Base-by-base conservation (phyloP, 2,888 invertebrate species). In the Campopleginae sp. region DNA sequence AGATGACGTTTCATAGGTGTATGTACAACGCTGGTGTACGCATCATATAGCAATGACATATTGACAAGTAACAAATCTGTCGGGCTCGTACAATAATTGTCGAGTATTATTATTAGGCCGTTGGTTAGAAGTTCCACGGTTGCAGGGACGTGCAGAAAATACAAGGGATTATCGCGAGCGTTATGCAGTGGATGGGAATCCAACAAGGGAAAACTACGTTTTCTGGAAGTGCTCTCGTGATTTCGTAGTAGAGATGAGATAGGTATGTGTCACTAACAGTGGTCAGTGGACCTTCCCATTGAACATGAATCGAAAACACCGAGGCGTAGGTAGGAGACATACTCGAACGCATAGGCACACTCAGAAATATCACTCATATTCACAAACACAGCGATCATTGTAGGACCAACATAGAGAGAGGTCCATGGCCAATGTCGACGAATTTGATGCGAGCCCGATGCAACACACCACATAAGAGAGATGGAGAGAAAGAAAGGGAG, bases 371-470 rank as follows among this genome's bases (percentile, higher is more conserved):
- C 27, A 58, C 58, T 23, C 14, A 14, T 14, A 12, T 54, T 1
- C 6, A 3, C 27, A 76, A n/a, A 51, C 23, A 51, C 27, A 31
- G 31, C 58, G 14, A 17, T 77, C 66, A 44, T 58, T 58, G 51
- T 4, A 76, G 27, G 58, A 77, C 6, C 66, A 27, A 51, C 51
- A 58, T 58, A 14, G 61, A 61, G 70, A 51, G 80, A 46, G 46
- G 38, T 38, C 38, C 38, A 38, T 44, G 66, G 33, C 61, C 51
- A 86, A 74, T 74, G 77, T 80, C 77, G 46, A 61, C 61, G 65
- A 44, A 63, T 65, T 70, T 82, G 81, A 76, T 77, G 63, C 70
- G 27, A 23, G 71, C 17, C 61, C 70, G 82, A 70, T 27, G 48
- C 79, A 48, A 65, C n/a, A 31, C 19, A 19, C 23, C 66, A 31